These are phyloP conservation scores for Brenthis ino DNA, from an alignment of 2,888 invertebrate species.

Conservation along the genomic window DNA sequence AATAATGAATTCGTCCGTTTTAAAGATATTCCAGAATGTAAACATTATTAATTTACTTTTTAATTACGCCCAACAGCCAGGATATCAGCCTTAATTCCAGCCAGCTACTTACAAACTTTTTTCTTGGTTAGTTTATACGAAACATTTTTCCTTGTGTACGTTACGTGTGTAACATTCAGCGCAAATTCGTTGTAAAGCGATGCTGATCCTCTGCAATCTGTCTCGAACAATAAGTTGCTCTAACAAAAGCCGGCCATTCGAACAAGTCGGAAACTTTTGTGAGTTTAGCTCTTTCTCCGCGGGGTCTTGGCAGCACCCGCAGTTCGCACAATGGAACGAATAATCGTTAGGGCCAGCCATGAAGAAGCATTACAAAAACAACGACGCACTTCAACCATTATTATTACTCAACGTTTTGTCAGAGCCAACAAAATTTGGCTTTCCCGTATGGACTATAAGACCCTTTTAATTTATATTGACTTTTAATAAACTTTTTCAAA, in stretches of 20 bases:
- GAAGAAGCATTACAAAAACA: constrained; percentile 79
- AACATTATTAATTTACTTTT: no score
- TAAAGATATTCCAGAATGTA: no score
- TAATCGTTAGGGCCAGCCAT: constrained; percentile 80
- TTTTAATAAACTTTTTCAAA: constrained; percentile 24
- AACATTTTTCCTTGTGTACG: constrained; percentile 21
- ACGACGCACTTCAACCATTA: constrained; percentile 70
- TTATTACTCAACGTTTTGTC: constrained; percentile 72
- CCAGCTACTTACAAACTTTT: background rate
- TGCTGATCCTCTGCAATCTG: constrained; percentile 79
- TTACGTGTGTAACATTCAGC: constrained; percentile 54
- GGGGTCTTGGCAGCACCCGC: constrained; percentile 74
- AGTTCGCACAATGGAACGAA: constrained; percentile 73
- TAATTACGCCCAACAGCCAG: no score
- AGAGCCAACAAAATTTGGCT: constrained; percentile 63
- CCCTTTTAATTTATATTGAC: constrained; percentile 23
- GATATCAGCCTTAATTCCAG: background rate
- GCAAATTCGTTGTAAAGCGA: constrained; percentile 59
- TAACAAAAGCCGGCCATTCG: constrained; percentile 81
- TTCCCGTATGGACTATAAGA: constrained; percentile 39
- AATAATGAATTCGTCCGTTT: no score
- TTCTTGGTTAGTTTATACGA: constrained; percentile 20
- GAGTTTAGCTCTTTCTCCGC: constrained; percentile 78
- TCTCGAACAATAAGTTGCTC: constrained; percentile 81
- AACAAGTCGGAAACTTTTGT: constrained; percentile 81